Base-by-base conservation (phyloP, 2,797 vertebrate genomes). In the Eleutherodactylus coqui region DNA sequence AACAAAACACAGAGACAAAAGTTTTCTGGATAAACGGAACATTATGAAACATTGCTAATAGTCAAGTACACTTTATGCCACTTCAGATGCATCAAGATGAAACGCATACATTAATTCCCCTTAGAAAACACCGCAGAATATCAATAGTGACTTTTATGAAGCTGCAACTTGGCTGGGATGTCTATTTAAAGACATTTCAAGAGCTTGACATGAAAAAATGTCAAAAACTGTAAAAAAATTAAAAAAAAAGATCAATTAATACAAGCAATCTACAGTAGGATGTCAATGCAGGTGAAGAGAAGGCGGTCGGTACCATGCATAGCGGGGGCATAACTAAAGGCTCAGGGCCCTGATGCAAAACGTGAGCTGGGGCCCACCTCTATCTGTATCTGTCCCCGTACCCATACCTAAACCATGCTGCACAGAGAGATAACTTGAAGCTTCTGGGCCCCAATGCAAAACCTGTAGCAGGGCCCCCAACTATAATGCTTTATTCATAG, bases 51-150 rank as follows among this genome's bases (percentile, higher is more conserved):
- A 49, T 67, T 34, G 45, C 62, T 47, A 32, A 45, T 51, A 32
- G 45, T 81, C 45, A 34, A 69, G 62, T 36, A 51, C 79, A 81
- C 53, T 81, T 70, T 51, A 53, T 70, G 47, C 47, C 11, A 19
- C 47, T 72, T 70, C 29, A 67, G 64, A 51, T 82, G 24, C 13
- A 24, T 72, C 29, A 43, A 82, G 64, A 82, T 82, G 79, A 70
- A 69, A 82, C 32, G 32, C 62, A 82, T 41, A 69, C 8, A 70
- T 55, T 16, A 51, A 82, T 27, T 70, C 43, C 58, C 78, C 64
- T 51, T 19, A 67, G 32, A 81, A 69, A 53, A 70, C 79, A 69
- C 29, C 45, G 2, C 53, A 24, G 47, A 70, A 82, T 47, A 82
- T 38, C 64, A 72, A 41, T 53, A 53, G 64, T 16, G 34, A 36